A percentile compares a stretch with the other conserved stretches of the same genome.
Evolutionary conservation across 2,888 invertebrate genomes (phyloP).

Genomic region (Tyria jacobaeae): DNA sequence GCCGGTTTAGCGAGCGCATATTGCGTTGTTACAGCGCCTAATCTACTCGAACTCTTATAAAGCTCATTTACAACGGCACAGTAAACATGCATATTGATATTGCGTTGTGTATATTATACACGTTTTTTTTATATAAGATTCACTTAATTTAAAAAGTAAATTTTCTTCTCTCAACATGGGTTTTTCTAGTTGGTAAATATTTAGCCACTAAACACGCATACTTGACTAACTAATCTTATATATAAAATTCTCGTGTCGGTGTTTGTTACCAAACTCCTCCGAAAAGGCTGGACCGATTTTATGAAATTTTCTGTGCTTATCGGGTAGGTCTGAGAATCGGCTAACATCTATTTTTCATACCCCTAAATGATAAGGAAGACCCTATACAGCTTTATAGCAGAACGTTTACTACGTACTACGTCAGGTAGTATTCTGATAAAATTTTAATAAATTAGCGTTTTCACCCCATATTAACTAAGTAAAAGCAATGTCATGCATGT

Average conservation of each 20-base stretch:
- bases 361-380: too few species aligned
- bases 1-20: slow-evolving; percentile 81
- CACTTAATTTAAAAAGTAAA: background rate
- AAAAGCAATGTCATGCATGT: slow-evolving; percentile 28
- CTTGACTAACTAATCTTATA: background rate
- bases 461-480: too few species aligned
- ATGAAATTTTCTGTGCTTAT: too few species aligned
- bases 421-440: too few species aligned
- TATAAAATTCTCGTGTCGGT: too few species aligned
- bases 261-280: too few species aligned
- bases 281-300: too few species aligned
- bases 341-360: too few species aligned
- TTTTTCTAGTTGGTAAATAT: background rate
- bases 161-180: background rate
- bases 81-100: slow-evolving; percentile 5
- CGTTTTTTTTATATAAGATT: background rate
- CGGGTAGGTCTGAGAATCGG: too few species aligned
- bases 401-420: too few species aligned
- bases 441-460: too few species aligned
- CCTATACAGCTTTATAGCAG: too few species aligned
- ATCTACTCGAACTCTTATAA: slow-evolving; percentile 71
- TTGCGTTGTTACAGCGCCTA: slow-evolving; percentile 77
- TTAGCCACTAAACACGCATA: background rate
- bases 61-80: slow-evolving; percentile 37
- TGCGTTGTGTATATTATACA: background rate